Evolutionary conservation across 2,888 invertebrate species (phyloP), one percentile per base, ranked within the genome.

Genomic region (Parnassius smintheus): DNA sequence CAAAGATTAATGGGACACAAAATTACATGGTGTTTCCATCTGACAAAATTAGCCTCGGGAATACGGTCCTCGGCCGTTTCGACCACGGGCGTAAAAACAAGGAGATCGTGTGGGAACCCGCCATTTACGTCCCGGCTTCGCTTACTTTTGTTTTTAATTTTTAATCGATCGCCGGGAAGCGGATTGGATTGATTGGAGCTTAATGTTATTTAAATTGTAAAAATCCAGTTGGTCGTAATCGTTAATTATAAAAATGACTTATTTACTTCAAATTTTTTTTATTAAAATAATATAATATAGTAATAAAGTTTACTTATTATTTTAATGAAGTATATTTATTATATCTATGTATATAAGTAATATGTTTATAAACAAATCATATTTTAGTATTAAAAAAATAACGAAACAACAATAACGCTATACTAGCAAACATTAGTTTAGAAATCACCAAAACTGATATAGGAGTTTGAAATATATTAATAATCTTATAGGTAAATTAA

Each of bases 11-110:
- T 88, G 84, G 74, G 70, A 62, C 71, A 74, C 78, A 74, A 89
- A 89, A 89, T 90, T 89, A 89, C 81, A 88, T 80, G 83, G 85
- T 86, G 80, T 78, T 75, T 72, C 78, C 74, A 67, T 74, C 76
- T 56, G 75, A 79, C 79, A 72, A 86, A 88, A 89, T 87, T 86
- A 85, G 79, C 80, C 74, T 73, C 68, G 68, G 75, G 78, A 76
- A 74, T 75, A 79, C 75, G 76, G 72, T 72, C 76, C 73, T 70
- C 71, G 78, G 74, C 76, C 79, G 73, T 76, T 78, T 75, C 78
- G 76, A 74, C 72, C 72, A 64, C 70, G 70, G 70, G 69, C 73
- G 78, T 81, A 85, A 85, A 84, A 83, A 77, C 73, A 68, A 65
- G 65, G 69, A 73, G 72, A 74, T 69, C 76, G 80, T 86, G 86